phyloP scores from a whole-genome alignment of 1,140 invertebrate genomes.

The Drosophila parvula region DNA sequence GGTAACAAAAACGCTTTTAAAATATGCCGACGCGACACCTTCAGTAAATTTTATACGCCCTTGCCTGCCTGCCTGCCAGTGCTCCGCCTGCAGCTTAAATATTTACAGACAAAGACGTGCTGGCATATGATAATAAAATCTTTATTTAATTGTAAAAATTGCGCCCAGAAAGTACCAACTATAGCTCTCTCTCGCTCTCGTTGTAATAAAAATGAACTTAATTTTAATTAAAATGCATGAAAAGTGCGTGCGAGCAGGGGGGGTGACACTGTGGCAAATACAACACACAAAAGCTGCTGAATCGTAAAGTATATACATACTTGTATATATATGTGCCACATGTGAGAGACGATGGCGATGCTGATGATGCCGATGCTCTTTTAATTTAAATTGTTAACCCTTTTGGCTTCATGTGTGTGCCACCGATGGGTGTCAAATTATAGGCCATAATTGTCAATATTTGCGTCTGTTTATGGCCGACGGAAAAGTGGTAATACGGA shows the following conservation, averaged over 20 bases:
- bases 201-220: slow-evolving; percentile 80
- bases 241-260: slow-evolving; percentile 56
- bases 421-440: slow-evolving; percentile 76
- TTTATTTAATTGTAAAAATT: slow-evolving; percentile 83
- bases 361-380: slow-evolving; percentile 29
- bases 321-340: background rate
- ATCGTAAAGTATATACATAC: slow-evolving; percentile 58
- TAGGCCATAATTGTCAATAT: slow-evolving; percentile 82
- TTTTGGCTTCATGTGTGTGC: slow-evolving; percentile 56
- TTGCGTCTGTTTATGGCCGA: slow-evolving; percentile 60
- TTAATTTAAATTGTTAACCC: slow-evolving; percentile 78
- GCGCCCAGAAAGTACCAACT: slow-evolving; percentile 57
- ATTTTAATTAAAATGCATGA: slow-evolving; percentile 83
- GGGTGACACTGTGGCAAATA: slow-evolving; percentile 7
- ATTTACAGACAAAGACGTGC: slow-evolving; percentile 26
- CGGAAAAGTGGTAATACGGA: slow-evolving; percentile 9
- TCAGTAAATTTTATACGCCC: slow-evolving; percentile 78
- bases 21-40: slow-evolving; percentile 84
- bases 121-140: slow-evolving; percentile 77
- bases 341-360: slow-evolving; percentile 2
- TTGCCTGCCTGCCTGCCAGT: background rate
- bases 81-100: slow-evolving; percentile 17
- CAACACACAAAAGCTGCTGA: slow-evolving; percentile 58
- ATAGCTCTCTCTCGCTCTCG: background rate
- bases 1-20: slow-evolving; percentile 82